These are phyloP conservation scores for Arremon aurantiirostris DNA, from an alignment of 2,797 vertebrate genomes.

Conservation along the genomic window DNA sequence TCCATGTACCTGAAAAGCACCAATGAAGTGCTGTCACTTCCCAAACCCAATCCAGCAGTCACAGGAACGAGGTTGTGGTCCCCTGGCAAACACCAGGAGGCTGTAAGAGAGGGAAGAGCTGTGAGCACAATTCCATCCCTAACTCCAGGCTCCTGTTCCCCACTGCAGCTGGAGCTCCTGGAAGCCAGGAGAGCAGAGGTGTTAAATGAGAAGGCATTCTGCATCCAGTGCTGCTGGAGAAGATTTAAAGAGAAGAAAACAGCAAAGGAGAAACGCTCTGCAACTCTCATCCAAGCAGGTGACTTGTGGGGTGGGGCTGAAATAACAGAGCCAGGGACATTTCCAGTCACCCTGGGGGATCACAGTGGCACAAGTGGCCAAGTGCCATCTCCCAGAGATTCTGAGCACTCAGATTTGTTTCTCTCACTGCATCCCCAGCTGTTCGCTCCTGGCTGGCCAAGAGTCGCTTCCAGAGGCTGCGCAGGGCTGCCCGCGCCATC, in stretches of 20 bases:
- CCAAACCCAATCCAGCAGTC: not conserved
- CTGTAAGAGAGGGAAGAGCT: not conserved
- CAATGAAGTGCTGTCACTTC: not conserved
- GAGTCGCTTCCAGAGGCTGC: slow-evolving; percentile 78
- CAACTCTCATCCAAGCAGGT: slow-evolving; percentile 92
- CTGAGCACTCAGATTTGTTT: not conserved
- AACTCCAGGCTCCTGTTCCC: not conserved
- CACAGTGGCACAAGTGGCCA: not conserved
- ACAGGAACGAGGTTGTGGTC: rapidly evolving
- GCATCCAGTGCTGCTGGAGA: slow-evolving; percentile 91
- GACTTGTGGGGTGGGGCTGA: not conserved
- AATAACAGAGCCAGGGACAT: not conserved
- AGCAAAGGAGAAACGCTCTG: slow-evolving; percentile 70
- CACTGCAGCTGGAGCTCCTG: slow-evolving; percentile 84
- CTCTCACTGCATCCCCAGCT: slow-evolving; percentile 67
- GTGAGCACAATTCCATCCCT: not conserved
- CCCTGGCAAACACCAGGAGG: not conserved
- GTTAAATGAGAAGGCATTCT: slow-evolving; percentile 80
- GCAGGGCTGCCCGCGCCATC: slow-evolving; percentile 80
- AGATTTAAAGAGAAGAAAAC: slow-evolving; percentile 71
- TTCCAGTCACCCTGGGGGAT: not conserved
- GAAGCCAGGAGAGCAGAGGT: slow-evolving; percentile 80
- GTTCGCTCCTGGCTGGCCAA: slow-evolving; percentile 87
- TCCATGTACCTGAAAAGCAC: not conserved
- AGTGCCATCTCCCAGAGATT: not conserved